Percentiles rank a stretch among this genome's conserved stretches.
Evolutionary conservation across 1,140 invertebrate genomes (phyloP).

Genomic region (Meloidogyne exigua): DNA sequence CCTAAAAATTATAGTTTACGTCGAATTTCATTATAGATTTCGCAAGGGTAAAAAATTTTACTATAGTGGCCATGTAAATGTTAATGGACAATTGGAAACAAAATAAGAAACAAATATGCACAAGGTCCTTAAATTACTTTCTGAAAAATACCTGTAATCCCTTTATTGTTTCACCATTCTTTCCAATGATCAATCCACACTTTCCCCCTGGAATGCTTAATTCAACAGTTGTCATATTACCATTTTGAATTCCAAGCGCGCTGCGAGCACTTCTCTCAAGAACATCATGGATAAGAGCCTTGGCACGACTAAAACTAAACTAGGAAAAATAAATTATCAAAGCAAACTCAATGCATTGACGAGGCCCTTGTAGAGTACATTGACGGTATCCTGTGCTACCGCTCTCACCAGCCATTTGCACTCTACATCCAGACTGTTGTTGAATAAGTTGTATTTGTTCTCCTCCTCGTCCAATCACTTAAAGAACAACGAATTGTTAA

Average conservation of each 20-base stretch:
- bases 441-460: conserved; percentile 93
- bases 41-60: too few relatives aligned
- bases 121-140: conserved; percentile 17
- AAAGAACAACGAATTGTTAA: conserved; percentile 23
- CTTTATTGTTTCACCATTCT: conserved; percentile 96
- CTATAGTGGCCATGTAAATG: too few relatives aligned
- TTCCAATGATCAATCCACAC: conserved; percentile 90
- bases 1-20: conserved; percentile 65
- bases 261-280: conserved; percentile 37
- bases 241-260: conserved; percentile 17
- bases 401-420: conserved; percentile 78
- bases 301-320: conserved; percentile 73
- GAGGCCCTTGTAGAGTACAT: conserved; percentile 83
- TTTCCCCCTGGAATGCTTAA: conserved; percentile 94
- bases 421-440: conserved; percentile 90
- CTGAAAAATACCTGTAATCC: conserved; percentile 74
- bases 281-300: conserved; percentile 72
- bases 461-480: conserved; percentile 79
- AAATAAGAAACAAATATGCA: too few relatives aligned
- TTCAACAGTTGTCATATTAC: conserved; percentile 72
- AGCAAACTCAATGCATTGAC: conserved; percentile 79
- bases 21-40: too few relatives aligned
- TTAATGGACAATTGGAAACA: too few relatives aligned
- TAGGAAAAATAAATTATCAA: background rate
- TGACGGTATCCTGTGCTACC: conserved; percentile 70